These are phyloP conservation scores for Orthonychiurus folsomi DNA, from an alignment of 2,888 invertebrate species.

Conservation along the genomic window DNA sequence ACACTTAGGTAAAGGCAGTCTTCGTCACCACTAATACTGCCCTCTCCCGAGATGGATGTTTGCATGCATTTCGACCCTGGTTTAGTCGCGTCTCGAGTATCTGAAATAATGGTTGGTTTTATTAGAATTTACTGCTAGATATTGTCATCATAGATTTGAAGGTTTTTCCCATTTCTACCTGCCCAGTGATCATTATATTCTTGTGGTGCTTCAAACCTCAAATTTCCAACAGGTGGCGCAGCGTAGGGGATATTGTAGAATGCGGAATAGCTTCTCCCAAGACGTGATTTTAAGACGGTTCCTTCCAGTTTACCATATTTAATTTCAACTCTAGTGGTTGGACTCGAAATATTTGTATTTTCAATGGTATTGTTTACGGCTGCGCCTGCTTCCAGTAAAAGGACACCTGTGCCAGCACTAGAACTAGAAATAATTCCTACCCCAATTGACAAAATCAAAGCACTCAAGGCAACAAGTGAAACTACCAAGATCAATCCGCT, in stretches of 20 bases:
- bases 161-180: no score
- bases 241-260: conserved; percentile 16
- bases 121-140: no score
- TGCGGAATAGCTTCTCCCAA: conserved; percentile 10
- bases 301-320: conserved; percentile 10
- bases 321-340: conserved; percentile 5
- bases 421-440: not conserved
- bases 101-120: no score
- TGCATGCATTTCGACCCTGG: conserved; percentile 8
- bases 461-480: not conserved
- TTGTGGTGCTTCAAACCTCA: conserved; percentile 13
- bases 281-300: conserved; percentile 11
- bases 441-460: not conserved
- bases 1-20: conserved; percentile 10
- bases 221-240: conserved; percentile 12
- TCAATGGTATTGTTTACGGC: not conserved
- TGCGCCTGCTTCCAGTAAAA: no score
- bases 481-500: not conserved
- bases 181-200: conserved; percentile 4
- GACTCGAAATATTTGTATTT: not conserved
- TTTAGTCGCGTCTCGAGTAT: conserved; percentile 2
- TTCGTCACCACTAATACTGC: conserved; percentile 3
- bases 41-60: conserved; percentile 6
- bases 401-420: no score
- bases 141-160: no score